Evolutionary conservation across 2,888 invertebrate species (phyloP), one percentile per base, ranked within the genome.

Genomic region (Tryphoninae sp.): DNA sequence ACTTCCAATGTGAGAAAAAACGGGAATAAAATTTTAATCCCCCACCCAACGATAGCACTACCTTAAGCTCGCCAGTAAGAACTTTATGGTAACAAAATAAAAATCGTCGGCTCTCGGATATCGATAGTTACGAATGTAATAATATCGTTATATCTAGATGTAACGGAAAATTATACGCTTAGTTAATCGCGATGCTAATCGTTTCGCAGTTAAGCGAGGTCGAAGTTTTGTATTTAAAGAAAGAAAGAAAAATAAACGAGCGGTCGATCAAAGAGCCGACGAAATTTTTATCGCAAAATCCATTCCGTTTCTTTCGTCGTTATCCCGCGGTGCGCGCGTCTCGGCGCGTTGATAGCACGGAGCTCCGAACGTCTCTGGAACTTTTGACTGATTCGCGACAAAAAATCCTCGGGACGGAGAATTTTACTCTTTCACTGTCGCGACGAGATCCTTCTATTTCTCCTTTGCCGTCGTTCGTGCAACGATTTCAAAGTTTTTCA

Each of bases 401-500:
- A 82, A 82, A 82, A 82, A 53, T 72, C 45, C 26, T 62, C 61
- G 53, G 19, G 19, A 67, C 40, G 13, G 7, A 6, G 61, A 73
- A 53, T 61, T 26, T 16, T 26, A 22, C 51, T 33, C 26, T 16
- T 23, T 69, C 74, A 42, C 68, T 45, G 51, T 45, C 62, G 40
- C 42, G 13, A 19, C 22, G 59, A 49, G 59, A 49, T 40, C 51
- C 55, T 22, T 58, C 51, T 55, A 53, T 58, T 72, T 53, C 59
- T 49, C 64, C 51, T 33, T 40, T 51, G n/a, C 8, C 26, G 26
- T 59, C 67, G 67, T 68, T 61, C 80, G 78, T 82, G 81, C 81
- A 78, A 67, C 78, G 72, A 83, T 81, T 83, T 58, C 78, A 40
- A 78, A 62, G 75, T 84, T 84, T 84, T 84, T 84, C 83, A 82